Evolutionary conservation across 2,113 vertebrate genomes (phyloP).

Genomic region (Acinonyx jubatus): DNA sequence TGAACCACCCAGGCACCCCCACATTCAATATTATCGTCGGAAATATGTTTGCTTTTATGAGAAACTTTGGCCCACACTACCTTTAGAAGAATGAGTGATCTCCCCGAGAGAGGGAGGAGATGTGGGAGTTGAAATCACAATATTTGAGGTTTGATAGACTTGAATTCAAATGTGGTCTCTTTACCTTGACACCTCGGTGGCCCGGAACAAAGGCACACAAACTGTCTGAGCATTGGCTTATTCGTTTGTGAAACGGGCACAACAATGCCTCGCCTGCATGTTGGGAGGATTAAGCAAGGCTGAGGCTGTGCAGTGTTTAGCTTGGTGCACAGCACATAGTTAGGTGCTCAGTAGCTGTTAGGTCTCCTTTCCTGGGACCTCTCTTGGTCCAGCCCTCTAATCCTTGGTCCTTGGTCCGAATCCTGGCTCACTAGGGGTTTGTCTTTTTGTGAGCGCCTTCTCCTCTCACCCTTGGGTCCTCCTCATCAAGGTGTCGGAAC

Average conservation of each 20-base stretch:
- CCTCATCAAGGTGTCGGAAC: neutral
- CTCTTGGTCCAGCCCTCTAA: neutral
- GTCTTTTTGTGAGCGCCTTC: neutral
- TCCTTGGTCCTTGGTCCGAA: neutral
- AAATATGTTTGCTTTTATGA: neutral
- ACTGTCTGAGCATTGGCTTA: neutral
- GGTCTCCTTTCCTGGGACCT: neutral
- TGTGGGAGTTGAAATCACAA: neutral
- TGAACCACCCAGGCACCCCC: no score
- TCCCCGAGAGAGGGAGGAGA: neutral
- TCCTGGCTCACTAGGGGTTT: neutral
- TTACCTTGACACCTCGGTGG: neutral
- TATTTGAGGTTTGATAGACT: neutral
- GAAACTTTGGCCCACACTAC: neutral
- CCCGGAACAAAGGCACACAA: neutral
- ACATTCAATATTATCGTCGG: neutral
- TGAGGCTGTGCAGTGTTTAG: neutral
- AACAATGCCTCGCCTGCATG: neutral
- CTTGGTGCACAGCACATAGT: neutral
- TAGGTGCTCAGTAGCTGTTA: neutral
- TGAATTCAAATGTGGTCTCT: neutral
- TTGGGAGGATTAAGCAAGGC: neutral
- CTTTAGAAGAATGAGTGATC: neutral
- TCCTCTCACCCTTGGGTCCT: neutral
- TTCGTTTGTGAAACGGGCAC: neutral